Base-by-base conservation (phyloP, 2,888 invertebrate genomes). In the Drosophila demipolita region DNA sequence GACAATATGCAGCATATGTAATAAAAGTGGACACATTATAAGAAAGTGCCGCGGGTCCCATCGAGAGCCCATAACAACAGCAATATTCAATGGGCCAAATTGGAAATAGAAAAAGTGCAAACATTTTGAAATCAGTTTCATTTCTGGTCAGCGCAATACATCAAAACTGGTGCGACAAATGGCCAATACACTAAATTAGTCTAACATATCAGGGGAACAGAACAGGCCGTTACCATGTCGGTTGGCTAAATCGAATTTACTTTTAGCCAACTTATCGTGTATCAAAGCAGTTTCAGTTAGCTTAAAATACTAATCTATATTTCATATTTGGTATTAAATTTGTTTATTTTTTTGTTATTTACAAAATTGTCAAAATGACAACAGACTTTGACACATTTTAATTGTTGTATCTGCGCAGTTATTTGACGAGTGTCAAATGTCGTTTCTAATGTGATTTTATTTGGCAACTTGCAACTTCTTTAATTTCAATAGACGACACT, bases 1-100 rank as follows among this genome's bases (percentile, higher is more conserved):
- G 86, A 80, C 88, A 85, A 88, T 83, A 86, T 83, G 61, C 83
- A 75, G 69, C 80, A 87, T 80, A 83, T 88, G 84, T 85, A 86
- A 85, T 85, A 88, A 89, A 88, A 88, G 65, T 65, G 81, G 67
- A 83, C 68, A 67, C 76, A 74, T 83, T 88, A 86, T 81, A 73
- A 72, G 72, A 68, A 73, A 86, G 62, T 68, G 88, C 83, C 88
- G 73, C 77, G 59, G 70, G 83, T 76, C 32, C 58, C 72, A 82
- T 77, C 61, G 49, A 61, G 60, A 66, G 58, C 60, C 69, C 40
- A 69, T 61, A 61, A 73, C 58, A 52, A 52, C 59, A 32, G 36
- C 54, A 55, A 62, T 59, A 78, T 73, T 55, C 48, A 63, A 53
- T 64, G 67, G 53, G 23, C 35, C 15, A 67, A 67, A 73, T 61